Evolutionary conservation across 2,113 vertebrate genomes (phyloP).

Genomic region (Nothoprocta perdicaria): DNA sequence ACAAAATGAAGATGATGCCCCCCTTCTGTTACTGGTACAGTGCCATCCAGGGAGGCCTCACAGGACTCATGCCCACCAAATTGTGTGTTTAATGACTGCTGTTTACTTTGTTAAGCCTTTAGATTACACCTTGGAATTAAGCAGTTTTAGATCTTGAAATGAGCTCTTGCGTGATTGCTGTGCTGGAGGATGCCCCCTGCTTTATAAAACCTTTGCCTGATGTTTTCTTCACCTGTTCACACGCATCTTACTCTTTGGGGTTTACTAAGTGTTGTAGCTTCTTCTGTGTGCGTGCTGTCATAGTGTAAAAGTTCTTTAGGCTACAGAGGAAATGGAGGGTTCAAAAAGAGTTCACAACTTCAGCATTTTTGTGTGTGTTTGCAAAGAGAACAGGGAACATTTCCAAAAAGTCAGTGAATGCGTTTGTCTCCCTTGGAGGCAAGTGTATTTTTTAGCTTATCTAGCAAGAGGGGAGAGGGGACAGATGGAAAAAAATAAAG

Average conservation of each 20-base stretch:
- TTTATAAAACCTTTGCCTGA: background rate
- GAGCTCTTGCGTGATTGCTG: background rate
- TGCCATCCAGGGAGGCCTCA: background rate
- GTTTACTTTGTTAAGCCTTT: background rate
- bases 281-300: background rate
- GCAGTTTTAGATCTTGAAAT: background rate
- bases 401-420: background rate
- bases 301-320: background rate
- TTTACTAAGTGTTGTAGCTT: background rate
- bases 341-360: background rate
- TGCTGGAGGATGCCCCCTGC: background rate
- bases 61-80: background rate
- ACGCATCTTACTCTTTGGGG: fast-evolving
- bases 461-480: background rate
- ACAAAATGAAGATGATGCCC: background rate
- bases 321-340: background rate
- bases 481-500: background rate
- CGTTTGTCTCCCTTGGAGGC: background rate
- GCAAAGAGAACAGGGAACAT: background rate
- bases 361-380: background rate
- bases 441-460: background rate
- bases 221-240: background rate
- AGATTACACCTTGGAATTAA: background rate
- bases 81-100: background rate
- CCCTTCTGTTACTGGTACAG: background rate